Evolutionary conservation across 1,140 invertebrate species (phyloP).

Genomic region (Varroa destructor): DNA sequence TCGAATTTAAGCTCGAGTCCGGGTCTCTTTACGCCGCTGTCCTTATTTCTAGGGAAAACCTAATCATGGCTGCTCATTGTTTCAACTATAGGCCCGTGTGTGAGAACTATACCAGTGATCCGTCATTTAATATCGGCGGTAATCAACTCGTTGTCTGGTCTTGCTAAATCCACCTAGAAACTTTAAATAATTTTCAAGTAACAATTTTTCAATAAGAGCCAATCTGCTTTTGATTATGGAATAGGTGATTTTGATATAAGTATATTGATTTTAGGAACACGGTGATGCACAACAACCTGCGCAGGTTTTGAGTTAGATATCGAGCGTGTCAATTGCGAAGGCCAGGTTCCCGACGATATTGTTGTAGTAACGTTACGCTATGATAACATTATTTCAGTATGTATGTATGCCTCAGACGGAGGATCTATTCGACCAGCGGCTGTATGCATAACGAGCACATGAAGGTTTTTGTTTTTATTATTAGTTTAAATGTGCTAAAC

Average conservation of each 20-base stretch:
- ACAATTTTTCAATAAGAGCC: too few species aligned
- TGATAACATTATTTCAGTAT: slow-evolving; percentile 8
- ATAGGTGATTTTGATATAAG: too few species aligned
- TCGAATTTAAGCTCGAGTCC: slow-evolving; percentile 15
- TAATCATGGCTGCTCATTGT: slow-evolving; percentile 69
- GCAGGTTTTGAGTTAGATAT: slow-evolving; percentile 24
- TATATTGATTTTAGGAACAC: too few species aligned
- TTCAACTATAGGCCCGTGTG: slow-evolving; percentile 16
- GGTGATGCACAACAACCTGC: background rate
- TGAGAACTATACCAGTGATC: background rate
- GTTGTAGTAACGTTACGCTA: background rate
- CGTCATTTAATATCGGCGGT: background rate
- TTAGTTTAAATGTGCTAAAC: background rate
- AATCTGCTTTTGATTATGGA: too few species aligned
- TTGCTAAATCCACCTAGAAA: too few species aligned
- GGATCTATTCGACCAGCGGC: background rate
- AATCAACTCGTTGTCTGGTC: background rate
- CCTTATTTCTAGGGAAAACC: slow-evolving; percentile 59
- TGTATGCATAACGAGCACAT: slow-evolving; percentile 7
- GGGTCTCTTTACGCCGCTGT: slow-evolving; percentile 52
- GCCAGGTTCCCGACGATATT: slow-evolving; percentile 2
- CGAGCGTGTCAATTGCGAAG: slow-evolving; percentile 9
- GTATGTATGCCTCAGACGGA: background rate
- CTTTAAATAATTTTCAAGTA: too few species aligned
- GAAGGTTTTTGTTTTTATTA: slow-evolving; percentile 5